Evolutionary conservation across 23 tunicate genomes (phyloP).

Genomic region (Trididemnum miniatum): DNA sequence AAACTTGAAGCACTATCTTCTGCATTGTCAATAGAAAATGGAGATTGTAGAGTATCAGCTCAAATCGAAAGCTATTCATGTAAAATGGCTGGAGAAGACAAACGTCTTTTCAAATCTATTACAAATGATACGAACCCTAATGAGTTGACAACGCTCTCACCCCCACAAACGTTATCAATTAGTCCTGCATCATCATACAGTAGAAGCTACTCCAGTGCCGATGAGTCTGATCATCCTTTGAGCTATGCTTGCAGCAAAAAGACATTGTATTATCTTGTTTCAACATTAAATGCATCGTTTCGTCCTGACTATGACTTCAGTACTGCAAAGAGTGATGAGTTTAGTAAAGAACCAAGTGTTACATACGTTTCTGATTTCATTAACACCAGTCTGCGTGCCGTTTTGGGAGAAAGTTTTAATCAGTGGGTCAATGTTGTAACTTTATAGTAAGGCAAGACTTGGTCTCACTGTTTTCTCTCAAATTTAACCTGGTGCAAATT

Average conservation of each 20-base stretch:
- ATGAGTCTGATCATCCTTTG: conserved; percentile 74
- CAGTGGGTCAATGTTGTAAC: too few relatives aligned
- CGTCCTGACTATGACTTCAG: conserved; percentile 97
- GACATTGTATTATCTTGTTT: conserved; percentile 81
- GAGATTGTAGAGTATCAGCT: conserved; percentile 64
- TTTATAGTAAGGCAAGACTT: too few relatives aligned
- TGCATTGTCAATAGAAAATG: conserved; percentile 61
- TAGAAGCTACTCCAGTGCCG: conserved; percentile 71
- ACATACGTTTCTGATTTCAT: conserved; percentile 61
- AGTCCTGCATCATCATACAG: conserved; percentile 49
- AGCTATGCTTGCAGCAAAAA: conserved; percentile 78
- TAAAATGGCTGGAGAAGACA: conserved; percentile 97
- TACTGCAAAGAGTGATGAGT: conserved; percentile 86
- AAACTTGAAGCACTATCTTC: conserved; percentile 72
- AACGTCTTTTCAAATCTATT: conserved; percentile 62
- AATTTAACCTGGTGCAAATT: too few relatives aligned
- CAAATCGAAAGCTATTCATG: conserved; percentile 95
- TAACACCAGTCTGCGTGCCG: conserved; percentile 70
- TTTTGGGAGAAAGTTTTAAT: conserved; percentile 62
- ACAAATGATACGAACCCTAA: conserved; percentile 65
- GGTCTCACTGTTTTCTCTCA: too few relatives aligned
- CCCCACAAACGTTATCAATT: conserved; percentile 83
- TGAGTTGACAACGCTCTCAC: conserved; percentile 76
- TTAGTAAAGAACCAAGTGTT: conserved; percentile 87
- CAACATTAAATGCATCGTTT: conserved; percentile 95